Percentiles rank a stretch among this genome's conserved stretches.
Evolutionary conservation across 2,797 vertebrate species (phyloP).

Genomic region (Clangula hyemalis): DNA sequence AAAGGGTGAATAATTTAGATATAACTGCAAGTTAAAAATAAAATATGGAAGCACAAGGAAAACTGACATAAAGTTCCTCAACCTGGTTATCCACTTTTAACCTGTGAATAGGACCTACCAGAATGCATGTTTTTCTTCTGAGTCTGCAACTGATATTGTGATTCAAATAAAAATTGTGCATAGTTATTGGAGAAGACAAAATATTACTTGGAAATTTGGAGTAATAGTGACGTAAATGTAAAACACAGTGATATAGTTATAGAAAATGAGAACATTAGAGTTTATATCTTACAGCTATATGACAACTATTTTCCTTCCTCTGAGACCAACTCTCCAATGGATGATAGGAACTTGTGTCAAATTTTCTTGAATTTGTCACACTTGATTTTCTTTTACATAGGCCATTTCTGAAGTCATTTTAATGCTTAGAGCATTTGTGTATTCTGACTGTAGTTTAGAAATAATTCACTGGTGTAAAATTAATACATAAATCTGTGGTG

Average conservation of each 20-base stretch:
- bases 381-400: background rate
- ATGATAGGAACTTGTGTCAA: background rate
- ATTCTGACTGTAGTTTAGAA: background rate
- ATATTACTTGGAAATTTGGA: background rate
- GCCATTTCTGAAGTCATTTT: background rate
- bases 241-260: background rate
- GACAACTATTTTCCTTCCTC: background rate
- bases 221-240: background rate
- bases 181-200: background rate
- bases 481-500: background rate
- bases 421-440: background rate
- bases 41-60: background rate
- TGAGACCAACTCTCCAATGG: background rate
- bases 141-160: background rate
- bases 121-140: background rate
- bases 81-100: no score
- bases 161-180: background rate
- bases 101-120: background rate
- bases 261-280: background rate
- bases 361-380: background rate
- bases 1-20: background rate
- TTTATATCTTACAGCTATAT: background rate
- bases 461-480: background rate
- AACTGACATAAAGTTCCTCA: background rate
- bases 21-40: background rate